Evolutionary conservation across 2,888 invertebrate species (phyloP).

Genomic region (Dicycla oo): DNA sequence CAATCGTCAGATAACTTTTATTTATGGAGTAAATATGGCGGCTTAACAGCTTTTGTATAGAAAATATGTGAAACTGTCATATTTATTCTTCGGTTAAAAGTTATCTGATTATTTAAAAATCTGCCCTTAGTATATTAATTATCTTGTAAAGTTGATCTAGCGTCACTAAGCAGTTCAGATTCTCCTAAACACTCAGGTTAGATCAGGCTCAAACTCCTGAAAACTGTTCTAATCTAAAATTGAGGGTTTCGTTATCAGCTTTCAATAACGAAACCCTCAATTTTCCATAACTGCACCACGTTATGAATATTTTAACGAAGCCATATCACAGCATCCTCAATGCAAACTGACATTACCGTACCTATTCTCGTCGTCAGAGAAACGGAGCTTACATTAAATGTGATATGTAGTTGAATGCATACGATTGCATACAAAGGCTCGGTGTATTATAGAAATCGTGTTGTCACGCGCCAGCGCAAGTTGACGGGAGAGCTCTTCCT

Average conservation of each 20-base stretch:
- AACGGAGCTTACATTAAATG: slow-evolving; percentile 44
- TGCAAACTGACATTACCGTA: slow-evolving; percentile 30
- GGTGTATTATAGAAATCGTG: slow-evolving; percentile 64
- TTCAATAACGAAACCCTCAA: not conserved
- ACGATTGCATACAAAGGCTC: slow-evolving; percentile 60
- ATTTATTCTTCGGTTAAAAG: no score
- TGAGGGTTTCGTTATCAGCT: not conserved
- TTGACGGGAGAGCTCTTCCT: slow-evolving; percentile 50
- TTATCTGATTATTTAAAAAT: no score
- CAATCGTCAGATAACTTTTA: no score
- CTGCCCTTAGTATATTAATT: not conserved
- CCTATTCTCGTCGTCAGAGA: slow-evolving; percentile 28
- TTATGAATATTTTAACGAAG: slow-evolving; percentile 18
- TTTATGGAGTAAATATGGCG: no score
- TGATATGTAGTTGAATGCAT: slow-evolving; percentile 55
- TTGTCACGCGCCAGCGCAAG: slow-evolving; percentile 52
- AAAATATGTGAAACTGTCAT: no score
- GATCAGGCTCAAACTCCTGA: not conserved
- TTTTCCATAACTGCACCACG: not conserved
- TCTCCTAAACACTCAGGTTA: not conserved
- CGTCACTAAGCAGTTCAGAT: not conserved
- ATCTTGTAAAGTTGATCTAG: not conserved
- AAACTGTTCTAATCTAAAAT: not conserved
- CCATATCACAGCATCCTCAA: slow-evolving; percentile 12
- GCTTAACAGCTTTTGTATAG: no score